phyloP scores from a whole-genome alignment of 35 echinoderm and acorn worm species.

The Apostichopus japonicus region DNA sequence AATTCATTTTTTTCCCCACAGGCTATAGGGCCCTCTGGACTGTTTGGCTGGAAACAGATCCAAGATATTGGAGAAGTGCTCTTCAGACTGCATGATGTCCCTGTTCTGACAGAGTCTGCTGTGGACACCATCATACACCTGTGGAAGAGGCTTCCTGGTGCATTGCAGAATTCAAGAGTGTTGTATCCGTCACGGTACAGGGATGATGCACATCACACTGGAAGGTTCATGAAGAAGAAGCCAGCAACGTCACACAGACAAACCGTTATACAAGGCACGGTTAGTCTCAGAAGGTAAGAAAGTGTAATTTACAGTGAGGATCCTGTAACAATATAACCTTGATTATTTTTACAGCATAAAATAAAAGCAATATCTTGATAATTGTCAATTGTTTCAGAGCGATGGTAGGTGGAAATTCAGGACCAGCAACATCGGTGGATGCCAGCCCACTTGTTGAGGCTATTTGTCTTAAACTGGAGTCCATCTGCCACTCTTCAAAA shows the following conservation, averaged over 20 bases:
- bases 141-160: neutral
- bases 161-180: neutral
- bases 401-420: neutral
- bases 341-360: too few species aligned
- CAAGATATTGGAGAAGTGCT: neutral
- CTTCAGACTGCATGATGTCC: neutral
- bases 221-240: neutral
- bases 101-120: neutral
- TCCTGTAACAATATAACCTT: neutral
- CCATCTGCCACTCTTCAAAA: neutral
- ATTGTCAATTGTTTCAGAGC: neutral
- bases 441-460: neutral
- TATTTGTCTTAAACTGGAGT: neutral
- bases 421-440: neutral
- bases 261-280: slow-evolving; percentile 3
- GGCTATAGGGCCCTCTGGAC: neutral
- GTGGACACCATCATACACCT: slow-evolving; percentile 3
- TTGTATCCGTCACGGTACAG: neutral
- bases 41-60: neutral
- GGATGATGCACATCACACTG: neutral
- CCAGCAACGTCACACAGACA: neutral
- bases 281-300: too few species aligned
- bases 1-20: too few species aligned
- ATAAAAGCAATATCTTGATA: neutral
- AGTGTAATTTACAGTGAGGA: neutral